A percentile compares a stretch with the other conserved stretches of the same genome.
Evolutionary conservation across 2,113 vertebrate genomes (phyloP).

Genomic region (Mormyrus lacerda): DNA sequence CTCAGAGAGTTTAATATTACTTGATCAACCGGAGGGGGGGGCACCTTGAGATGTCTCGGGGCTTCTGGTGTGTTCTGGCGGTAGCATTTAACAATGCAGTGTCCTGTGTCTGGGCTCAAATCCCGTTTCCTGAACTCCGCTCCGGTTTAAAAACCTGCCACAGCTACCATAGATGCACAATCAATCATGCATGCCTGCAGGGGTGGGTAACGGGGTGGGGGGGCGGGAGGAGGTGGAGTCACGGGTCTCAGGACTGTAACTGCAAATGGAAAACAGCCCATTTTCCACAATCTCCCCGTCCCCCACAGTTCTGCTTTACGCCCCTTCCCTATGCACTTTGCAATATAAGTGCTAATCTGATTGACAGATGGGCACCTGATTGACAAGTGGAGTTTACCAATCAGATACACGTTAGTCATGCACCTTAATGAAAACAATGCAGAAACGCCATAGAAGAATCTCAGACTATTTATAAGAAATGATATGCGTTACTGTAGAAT

Average conservation of each 20-base stretch:
- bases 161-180: background rate
- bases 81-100: too few species aligned
- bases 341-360: background rate
- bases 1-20: background rate
- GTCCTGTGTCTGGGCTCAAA: background rate
- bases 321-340: background rate
- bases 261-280: background rate
- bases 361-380: background rate
- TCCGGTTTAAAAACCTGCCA: constrained; percentile 4
- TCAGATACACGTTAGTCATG: background rate
- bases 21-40: background rate
- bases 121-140: background rate
- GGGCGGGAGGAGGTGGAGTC: too few species aligned
- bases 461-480: background rate
- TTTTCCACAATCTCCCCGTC: background rate
- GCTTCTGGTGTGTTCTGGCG: background rate
- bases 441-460: background rate
- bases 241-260: background rate
- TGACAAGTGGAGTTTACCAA: background rate
- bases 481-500: background rate
- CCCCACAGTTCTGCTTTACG: background rate
- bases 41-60: background rate
- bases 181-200: background rate
- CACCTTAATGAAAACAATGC: background rate
- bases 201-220: background rate